These are phyloP conservation scores for Hyperoplus lanceolatus DNA, from an alignment of 2,797 vertebrate genomes.

Conservation along the genomic window DNA sequence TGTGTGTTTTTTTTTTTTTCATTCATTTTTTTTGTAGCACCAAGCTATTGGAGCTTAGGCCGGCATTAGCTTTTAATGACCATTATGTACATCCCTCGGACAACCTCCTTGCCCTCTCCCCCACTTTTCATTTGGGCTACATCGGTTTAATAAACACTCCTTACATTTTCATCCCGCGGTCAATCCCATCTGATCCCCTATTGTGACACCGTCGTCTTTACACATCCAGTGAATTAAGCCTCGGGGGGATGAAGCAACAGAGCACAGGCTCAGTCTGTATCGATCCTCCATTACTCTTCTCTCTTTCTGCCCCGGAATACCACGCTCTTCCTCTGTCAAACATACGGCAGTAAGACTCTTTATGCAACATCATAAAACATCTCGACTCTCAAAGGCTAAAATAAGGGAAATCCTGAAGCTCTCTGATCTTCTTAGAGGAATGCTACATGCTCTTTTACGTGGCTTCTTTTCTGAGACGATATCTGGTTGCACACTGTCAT, in stretches of 20 bases:
- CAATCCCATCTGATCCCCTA: constrained; percentile 81
- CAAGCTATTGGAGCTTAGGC: constrained; percentile 42
- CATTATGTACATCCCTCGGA: constrained; percentile 43
- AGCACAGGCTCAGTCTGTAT: constrained; percentile 74
- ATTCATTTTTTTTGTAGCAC: constrained; percentile 29
- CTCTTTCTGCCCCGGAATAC: constrained; percentile 51
- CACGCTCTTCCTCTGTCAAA: constrained; percentile 52
- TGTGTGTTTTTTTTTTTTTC: constrained; percentile 6
- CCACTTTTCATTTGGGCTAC: constrained; percentile 53
- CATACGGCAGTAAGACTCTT: constrained; percentile 20
- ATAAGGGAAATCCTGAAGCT: constrained; percentile 30
- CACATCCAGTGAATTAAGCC: constrained; percentile 79
- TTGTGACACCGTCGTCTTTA: constrained; percentile 79
- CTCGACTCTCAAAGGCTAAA: constrained; percentile 21
- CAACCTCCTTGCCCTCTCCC: constrained; percentile 32
- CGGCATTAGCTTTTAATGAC: constrained; percentile 68
- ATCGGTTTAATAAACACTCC: constrained; percentile 79
- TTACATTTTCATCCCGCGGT: constrained; percentile 79
- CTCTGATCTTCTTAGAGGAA: constrained; percentile 1
- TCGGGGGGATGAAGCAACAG: constrained; percentile 77
- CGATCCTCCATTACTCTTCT: constrained; percentile 67
- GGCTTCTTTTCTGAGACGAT: constrained; percentile 27
- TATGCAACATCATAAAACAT: constrained; percentile 23
- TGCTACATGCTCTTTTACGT: constrained; percentile 13
- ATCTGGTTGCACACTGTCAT: background rate